phyloP scores from a whole-genome alignment of 2,797 vertebrate species.

The Anas capensis region DNA sequence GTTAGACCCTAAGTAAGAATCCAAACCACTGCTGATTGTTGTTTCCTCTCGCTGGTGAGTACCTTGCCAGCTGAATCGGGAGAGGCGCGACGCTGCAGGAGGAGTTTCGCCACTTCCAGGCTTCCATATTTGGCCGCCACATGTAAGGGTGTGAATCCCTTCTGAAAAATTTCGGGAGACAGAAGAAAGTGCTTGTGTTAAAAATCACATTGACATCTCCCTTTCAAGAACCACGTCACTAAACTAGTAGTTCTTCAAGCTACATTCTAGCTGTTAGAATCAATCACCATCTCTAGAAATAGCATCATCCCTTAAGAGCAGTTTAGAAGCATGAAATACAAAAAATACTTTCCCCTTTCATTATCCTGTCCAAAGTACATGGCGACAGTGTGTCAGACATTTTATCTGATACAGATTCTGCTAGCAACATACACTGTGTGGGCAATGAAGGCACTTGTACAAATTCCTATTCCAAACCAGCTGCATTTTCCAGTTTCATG shows the following conservation, averaged over 20 bases:
- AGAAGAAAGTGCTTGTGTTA: neutral
- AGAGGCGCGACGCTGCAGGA: conserved; percentile 90
- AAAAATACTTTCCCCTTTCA: neutral
- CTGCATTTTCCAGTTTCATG: neutral
- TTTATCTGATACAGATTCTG: neutral
- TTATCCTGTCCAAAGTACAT: fast-evolving
- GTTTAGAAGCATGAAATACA: neutral
- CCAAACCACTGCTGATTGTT: fast-evolving
- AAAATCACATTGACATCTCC: neutral
- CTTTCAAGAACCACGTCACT: neutral
- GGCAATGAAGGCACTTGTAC: neutral
- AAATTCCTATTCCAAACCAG: neutral
- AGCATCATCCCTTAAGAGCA: neutral
- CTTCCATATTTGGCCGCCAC: conserved; percentile 97
- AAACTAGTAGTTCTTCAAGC: neutral
- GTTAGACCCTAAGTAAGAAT: neutral
- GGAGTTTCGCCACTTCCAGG: conserved; percentile 94
- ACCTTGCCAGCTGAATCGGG: conserved; percentile 95
- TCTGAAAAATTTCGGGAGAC: conserved; percentile 80
- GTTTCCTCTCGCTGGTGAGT: neutral
- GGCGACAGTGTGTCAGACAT: neutral
- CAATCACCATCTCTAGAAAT: fast-evolving
- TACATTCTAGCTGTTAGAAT: neutral
- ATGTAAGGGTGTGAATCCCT: conserved; percentile 96
- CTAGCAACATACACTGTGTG: neutral